Base-by-base conservation (phyloP, 2,113 vertebrate species). In the Galemys pyrenaicus region DNA sequence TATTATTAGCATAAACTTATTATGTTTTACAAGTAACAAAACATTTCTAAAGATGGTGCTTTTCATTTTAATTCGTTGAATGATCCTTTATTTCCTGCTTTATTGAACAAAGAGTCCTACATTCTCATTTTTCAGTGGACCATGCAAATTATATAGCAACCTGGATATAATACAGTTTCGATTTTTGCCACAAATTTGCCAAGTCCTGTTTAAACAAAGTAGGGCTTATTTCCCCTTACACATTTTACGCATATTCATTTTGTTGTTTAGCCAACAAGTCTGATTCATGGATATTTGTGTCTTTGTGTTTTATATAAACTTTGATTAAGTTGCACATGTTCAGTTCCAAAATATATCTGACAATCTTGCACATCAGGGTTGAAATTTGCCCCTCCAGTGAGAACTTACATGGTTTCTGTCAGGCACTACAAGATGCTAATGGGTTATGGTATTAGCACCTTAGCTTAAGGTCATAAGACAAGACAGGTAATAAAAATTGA, bases 71-170 rank as follows among this genome's bases (percentile, higher is more conserved):
- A 11, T 75, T 30, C 0, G 3, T 56, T 80, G 64, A 44, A 77
- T 58, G 60, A 56, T 12, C 49, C 28, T 54, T 62, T 78, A 64
- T 87, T 75, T 37, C 49, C 58, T 71, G 32, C n/a, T 30, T 64
- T 37, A 8, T 75, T 46, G 51, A 70, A 94, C 16, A 87, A 62
- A n/a, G 46, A 92, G 37, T 1, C 26, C 22, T 26, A 2, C 37
- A 91, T 95, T 80, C 92, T 88, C n/a, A 75, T 88, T 91, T 79
- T 82, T n/a, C 68, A 58, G 28, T 74, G 82, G 39, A 71, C 87
- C 51, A 35, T 87, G 46, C 70, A 94, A 89, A 89, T 94, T 67
- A 78, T 54, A 35, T 46, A 82, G 30, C 56, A 68, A 46, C 32
- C 49, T 87, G 86, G 73, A 73, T 73, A 67, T 39, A 78, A 92